These are phyloP conservation scores for Agrotis ipsilon DNA, from an alignment of 2,888 invertebrate genomes.

Conservation along the genomic window DNA sequence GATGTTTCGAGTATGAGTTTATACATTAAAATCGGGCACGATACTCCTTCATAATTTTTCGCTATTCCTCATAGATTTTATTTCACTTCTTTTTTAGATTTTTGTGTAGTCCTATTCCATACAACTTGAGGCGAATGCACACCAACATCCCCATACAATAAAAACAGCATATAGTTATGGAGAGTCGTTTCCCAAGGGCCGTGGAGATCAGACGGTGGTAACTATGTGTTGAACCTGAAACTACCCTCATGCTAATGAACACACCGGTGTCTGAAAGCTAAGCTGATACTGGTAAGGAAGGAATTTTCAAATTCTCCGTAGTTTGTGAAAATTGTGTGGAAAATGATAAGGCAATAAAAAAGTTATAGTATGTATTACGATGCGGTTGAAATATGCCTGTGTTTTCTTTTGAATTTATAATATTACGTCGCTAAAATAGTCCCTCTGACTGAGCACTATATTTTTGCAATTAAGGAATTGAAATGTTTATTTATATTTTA, in stretches of 20 bases:
- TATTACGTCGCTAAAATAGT: too few species aligned
- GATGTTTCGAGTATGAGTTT: too few species aligned
- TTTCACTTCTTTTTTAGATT: neutral
- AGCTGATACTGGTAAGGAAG: slow-evolving; percentile 12
- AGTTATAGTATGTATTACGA: neutral
- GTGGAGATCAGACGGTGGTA: slow-evolving; percentile 38
- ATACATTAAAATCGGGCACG: too few species aligned
- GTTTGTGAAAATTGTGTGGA: neutral
- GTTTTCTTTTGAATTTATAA: too few species aligned
- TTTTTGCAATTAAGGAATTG: too few species aligned
- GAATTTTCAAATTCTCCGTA: neutral
- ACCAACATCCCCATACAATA: slow-evolving; percentile 1
- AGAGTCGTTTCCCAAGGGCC: slow-evolving; percentile 41
- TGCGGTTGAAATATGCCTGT: neutral
- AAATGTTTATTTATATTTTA: too few species aligned
- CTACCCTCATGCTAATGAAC: slow-evolving; percentile 52
- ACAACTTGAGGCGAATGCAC: slow-evolving; percentile 2
- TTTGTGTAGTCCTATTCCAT: neutral
- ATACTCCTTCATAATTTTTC: too few species aligned
- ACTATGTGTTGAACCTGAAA: slow-evolving; percentile 51
- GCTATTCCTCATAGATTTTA: too few species aligned
- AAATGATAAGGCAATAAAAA: neutral
- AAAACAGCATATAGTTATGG: slow-evolving; percentile 20
- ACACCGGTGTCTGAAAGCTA: slow-evolving; percentile 34
- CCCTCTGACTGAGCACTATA: too few species aligned